phyloP scores from a whole-genome alignment of 2,113 vertebrate genomes.

The Cyanoderma ruficeps region DNA sequence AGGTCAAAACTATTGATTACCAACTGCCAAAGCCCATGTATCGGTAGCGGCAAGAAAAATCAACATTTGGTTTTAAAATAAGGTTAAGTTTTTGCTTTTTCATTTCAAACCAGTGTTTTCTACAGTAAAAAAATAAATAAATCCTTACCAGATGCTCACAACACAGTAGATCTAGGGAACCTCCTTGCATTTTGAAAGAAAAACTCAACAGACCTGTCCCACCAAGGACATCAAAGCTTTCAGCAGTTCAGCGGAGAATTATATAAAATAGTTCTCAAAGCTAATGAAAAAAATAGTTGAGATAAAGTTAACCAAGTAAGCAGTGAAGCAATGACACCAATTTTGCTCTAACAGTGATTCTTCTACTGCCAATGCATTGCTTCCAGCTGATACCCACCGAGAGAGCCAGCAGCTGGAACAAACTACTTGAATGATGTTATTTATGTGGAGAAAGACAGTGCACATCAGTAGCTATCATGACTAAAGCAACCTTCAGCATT shows the following conservation, averaged over 20 bases:
- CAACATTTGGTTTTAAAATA: neutral
- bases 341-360: neutral
- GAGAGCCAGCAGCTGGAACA: neutral
- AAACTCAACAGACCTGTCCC: neutral
- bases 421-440: neutral
- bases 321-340: neutral
- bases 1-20: slow-evolving; percentile 28
- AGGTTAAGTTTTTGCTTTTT: neutral
- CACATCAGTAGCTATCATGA: neutral
- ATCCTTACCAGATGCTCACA: neutral
- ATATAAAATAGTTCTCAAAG: neutral
- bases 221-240: neutral
- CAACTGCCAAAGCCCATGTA: neutral
- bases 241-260: neutral
- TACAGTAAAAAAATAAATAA: neutral
- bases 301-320: neutral
- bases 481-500: neutral
- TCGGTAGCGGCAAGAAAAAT: neutral
- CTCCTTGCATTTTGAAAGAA: neutral
- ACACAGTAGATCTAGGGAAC: neutral
- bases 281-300: neutral
- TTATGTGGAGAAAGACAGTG: neutral
- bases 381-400: neutral
- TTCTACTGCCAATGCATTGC: neutral
- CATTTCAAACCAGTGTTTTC: neutral